Conservation (phyloP, 2,797 vertebrate genomes). For the Enteromius thamalakanensis region DNA sequence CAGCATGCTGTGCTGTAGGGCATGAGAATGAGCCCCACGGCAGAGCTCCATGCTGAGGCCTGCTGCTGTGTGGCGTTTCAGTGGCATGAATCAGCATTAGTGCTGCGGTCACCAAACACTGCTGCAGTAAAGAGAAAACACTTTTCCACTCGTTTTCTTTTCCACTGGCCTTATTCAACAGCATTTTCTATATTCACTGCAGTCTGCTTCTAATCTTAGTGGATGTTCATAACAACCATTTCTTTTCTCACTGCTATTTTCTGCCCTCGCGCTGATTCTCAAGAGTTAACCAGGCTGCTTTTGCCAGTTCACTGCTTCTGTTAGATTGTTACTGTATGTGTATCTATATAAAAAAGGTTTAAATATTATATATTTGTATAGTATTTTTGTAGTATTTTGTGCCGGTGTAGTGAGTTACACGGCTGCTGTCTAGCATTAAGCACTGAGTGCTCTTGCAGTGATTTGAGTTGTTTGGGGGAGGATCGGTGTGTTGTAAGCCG, state of each 20-base stretch:
- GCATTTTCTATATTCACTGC: background rate
- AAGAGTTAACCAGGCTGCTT: background rate
- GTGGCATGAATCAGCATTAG: constrained; percentile 11
- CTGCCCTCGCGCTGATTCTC: background rate
- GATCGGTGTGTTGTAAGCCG: constrained; percentile 22
- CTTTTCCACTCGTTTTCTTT: background rate
- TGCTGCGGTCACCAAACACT: background rate
- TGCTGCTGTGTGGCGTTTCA: background rate
- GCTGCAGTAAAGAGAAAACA: background rate
- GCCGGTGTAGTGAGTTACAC: background rate
- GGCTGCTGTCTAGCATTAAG: background rate
- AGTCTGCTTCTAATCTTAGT: background rate
- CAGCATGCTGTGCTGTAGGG: background rate
- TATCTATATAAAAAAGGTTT: too few species aligned
- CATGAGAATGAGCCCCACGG: background rate
- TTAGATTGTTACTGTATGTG: background rate
- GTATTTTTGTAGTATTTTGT: background rate
- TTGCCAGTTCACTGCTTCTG: background rate
- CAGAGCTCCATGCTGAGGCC: constrained; percentile 25
- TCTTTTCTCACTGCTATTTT: background rate
- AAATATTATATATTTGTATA: too few species aligned
- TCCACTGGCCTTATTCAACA: background rate
- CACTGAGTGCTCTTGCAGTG: too few species aligned
- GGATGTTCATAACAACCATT: background rate
- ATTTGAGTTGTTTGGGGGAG: background rate